Conservation (phyloP, 2,113 vertebrate species). For the Glaucidium brasilianum region DNA sequence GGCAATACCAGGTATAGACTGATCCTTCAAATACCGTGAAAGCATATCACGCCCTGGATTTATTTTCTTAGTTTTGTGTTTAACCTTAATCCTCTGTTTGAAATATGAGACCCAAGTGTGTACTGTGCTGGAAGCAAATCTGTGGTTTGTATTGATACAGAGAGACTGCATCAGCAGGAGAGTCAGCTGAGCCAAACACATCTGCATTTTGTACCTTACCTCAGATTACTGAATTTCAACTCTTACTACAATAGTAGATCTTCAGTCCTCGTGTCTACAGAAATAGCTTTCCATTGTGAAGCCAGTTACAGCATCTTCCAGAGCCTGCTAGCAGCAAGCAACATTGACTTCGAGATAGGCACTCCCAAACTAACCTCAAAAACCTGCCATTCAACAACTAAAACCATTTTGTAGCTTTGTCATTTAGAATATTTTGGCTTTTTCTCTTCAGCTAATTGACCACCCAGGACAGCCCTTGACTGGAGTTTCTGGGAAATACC, state of each 20-base stretch:
- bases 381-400: not conserved
- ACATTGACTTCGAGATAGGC: not conserved
- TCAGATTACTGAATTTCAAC: not conserved
- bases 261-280: not conserved
- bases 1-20: accelerated
- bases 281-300: not conserved
- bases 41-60: not conserved
- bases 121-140: not conserved
- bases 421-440: not conserved
- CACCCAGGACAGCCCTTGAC: not conserved
- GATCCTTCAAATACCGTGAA: not conserved
- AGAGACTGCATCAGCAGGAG: not conserved
- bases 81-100: not conserved
- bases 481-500: not conserved
- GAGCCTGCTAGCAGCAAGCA: not conserved
- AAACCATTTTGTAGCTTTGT: not conserved
- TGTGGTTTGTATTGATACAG: not conserved
- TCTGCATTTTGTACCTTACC: not conserved
- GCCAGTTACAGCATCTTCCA: not conserved
- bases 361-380: not conserved
- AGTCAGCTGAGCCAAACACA: not conserved
- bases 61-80: not conserved
- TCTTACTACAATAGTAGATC: not conserved
- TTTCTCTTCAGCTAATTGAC: not conserved
- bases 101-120: not conserved